Base-by-base conservation (phyloP, 2,113 vertebrate species). In the Rhipidura dahli region DNA sequence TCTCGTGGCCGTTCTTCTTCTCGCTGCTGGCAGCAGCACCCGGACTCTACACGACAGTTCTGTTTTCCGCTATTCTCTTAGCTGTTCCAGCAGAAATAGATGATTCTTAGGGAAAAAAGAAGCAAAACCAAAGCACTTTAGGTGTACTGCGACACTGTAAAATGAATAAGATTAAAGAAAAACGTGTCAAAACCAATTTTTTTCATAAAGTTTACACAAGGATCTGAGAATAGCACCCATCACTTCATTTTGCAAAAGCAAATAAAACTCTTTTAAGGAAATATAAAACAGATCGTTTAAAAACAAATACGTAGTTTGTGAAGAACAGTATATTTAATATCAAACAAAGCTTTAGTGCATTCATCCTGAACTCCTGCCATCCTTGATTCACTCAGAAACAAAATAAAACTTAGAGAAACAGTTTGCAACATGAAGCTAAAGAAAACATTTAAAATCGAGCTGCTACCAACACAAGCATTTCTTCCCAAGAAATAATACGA, bases 41-140 rank as follows among this genome's bases (percentile, higher is more conserved):
- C 0, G 1, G 35, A 30, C 45, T n/a, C 31, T 11, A 35, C 16
- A 47, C 78, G 21, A 3, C 23, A 16, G 0, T 50, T 30, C 11
- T 45, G 4, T 15, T 89, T 68, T 53, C 8, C 20, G 9, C 14
- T 5, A 5, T 16, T 50, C 44, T 56, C 26, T 61, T 11, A 49
- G 20, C 19, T 33, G 26, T 45, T 69, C 31, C 26, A 16, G 11
- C 22, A 56, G n/a, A 80, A 54, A 83, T 1, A 56, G 79, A 49
- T 1, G 0, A n/a, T 27, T 64, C 49, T 76, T 69, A 30, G 39
- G 27, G 24, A 50, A 93, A 70, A 24, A 89, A 77, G 27, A 1
- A 71, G 35, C 26, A 72, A 89, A 64, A 5, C 2, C 66, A 63
- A 71, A 72, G 37, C 21, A 15, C 20, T 42, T 33, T 22, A 49